Evolutionary conservation across 2,113 vertebrate species (phyloP).

Genomic region (Sialia sialis): DNA sequence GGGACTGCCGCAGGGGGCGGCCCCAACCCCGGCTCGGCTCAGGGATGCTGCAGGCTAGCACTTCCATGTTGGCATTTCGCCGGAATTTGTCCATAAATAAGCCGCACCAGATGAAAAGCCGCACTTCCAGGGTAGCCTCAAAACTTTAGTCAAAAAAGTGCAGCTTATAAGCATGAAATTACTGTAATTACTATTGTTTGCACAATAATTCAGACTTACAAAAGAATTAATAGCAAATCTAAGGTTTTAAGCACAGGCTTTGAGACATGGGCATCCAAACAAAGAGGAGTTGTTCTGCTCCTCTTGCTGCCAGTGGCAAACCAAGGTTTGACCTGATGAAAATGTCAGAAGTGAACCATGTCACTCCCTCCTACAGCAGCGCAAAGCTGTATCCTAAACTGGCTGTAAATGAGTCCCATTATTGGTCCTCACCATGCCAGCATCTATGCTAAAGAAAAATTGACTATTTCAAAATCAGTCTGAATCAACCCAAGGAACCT

Average conservation of each 20-base stretch:
- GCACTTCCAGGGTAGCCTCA: no score
- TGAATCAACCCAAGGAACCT: neutral
- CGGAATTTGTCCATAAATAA: no score
- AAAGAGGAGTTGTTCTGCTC: neutral
- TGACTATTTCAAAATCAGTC: neutral
- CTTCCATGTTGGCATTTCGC: no score
- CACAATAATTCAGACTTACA: neutral
- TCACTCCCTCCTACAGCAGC: neutral
- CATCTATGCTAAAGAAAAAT: neutral
- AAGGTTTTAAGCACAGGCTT: neutral
- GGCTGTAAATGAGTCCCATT: neutral
- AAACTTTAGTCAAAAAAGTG: no score
- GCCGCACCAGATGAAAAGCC: no score
- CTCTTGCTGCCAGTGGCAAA: neutral
- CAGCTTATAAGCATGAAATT: no score
- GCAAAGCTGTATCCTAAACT: neutral
- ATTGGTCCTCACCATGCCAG: neutral
- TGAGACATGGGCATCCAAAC: neutral
- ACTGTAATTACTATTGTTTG: neutral
- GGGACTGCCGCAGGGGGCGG: no score
- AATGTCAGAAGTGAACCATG: neutral
- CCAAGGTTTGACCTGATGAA: neutral
- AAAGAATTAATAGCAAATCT: neutral
- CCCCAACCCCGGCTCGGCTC: no score
- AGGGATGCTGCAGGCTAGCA: no score